Evolutionary conservation across 64 coral and sea anemone species (phyloP).

Genomic region (Porites lutea): DNA sequence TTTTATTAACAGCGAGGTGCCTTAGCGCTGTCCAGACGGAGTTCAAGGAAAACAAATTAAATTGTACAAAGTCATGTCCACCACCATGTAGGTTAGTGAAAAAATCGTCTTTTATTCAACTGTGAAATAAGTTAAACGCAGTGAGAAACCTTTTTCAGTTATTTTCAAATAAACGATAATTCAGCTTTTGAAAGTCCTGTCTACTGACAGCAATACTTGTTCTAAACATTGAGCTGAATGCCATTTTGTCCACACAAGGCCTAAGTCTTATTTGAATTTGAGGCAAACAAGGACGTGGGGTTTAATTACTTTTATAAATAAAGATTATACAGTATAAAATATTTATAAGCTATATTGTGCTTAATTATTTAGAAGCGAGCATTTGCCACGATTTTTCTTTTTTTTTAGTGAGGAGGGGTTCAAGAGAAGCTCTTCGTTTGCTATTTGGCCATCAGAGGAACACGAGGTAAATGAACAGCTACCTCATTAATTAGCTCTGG

Average conservation of each 20-base stretch:
- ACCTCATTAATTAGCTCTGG: not conserved
- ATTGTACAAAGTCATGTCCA: conserved; percentile 54
- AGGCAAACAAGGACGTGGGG: too few relatives aligned
- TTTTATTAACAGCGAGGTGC: conserved; percentile 44
- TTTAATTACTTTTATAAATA: too few relatives aligned
- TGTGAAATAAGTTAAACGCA: too few relatives aligned
- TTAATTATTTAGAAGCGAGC: not conserved
- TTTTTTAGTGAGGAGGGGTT: not conserved
- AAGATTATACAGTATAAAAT: too few relatives aligned
- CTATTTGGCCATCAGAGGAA: conserved; percentile 27
- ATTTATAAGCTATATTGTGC: too few relatives aligned
- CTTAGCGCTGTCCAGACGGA: conserved; percentile 35
- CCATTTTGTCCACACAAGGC: too few relatives aligned
- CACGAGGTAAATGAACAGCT: not conserved
- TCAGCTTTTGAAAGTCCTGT: too few relatives aligned
- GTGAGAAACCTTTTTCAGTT: too few relatives aligned
- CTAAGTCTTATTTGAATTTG: too few relatives aligned
- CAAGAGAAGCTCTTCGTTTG: conserved; percentile 34
- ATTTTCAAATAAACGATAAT: too few relatives aligned
- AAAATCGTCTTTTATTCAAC: not conserved
- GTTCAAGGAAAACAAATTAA: conserved; percentile 63
- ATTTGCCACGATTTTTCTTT: not conserved
- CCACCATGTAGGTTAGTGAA: conserved; percentile 64
- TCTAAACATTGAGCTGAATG: too few relatives aligned
- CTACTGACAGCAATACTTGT: too few relatives aligned